Base-by-base conservation (phyloP, 2,113 vertebrate species). In the Irena cyanogastra region DNA sequence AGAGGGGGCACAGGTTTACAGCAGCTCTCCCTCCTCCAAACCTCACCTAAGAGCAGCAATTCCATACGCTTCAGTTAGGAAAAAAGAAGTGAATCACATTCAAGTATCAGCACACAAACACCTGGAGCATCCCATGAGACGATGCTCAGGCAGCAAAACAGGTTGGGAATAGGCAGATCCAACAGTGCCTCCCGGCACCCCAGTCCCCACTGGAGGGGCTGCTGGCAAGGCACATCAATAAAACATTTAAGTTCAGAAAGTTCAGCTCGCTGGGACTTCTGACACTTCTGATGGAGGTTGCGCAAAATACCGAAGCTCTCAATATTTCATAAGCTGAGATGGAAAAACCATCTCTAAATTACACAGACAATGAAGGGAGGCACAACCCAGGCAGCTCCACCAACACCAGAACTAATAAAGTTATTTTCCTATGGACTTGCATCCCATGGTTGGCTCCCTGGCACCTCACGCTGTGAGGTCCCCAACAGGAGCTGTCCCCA, bases 271-370 rank as follows among this genome's bases (percentile, higher is more conserved):
- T 24, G 37, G 66, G 91, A 45, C 70, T 89, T 45, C 87, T 57
- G 65, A 70, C 69, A n/a, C 72, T 72, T 84, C 30, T 78, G 77
- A 71, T 57, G 82, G 76, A 76, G 53, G 74, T 85, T 87, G 75
- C 20, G 35, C 49, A 95, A 95, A 96, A 91, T 61, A 64, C 66
- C 9, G 10, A 64, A 83, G 77, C 77, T 84, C 77, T 89, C 65
- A 64, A 69, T 71, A 87, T 94, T 93, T 96, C 93, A 89, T 91
- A 89, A 93, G 78, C 74, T 1, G 21, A 93, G 92, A 91, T 88
- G 74, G 87, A 94, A 96, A 96, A 96, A 91, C 30, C 42, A 75
- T 54, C 82, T 89, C 85, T 65, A 35, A 85, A 82, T 91, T 54
- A 87, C 30, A 87, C 72, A 93, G 89, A 95, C 76, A 95, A 79